A percentile compares a stretch with the other conserved stretches of the same genome.
Evolutionary conservation across 2,888 invertebrate genomes (phyloP).

Genomic region (Ophonus ardosiacus): DNA sequence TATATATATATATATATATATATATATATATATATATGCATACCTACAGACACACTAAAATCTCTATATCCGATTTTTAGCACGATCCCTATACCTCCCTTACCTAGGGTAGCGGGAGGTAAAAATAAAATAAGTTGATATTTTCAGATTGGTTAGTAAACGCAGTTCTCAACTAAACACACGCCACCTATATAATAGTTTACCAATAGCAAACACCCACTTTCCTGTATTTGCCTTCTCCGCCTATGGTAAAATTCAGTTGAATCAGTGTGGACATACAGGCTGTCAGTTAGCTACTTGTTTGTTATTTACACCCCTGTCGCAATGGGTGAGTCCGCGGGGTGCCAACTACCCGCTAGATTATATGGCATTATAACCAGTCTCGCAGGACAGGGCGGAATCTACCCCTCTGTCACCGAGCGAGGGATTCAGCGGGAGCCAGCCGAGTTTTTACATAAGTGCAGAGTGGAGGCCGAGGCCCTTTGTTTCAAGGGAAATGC

Average conservation of each 20-base stretch:
- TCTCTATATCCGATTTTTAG: no score
- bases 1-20: no score
- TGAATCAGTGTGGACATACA: constrained; percentile 34
- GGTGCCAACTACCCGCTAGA: constrained; percentile 70
- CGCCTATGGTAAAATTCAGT: constrained; percentile 12
- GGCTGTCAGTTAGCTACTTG: constrained; percentile 74
- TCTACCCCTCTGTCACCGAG: background rate
- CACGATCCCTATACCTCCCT: no score
- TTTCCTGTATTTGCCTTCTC: background rate
- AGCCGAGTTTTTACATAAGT: constrained; percentile 48
- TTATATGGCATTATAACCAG: constrained; percentile 70
- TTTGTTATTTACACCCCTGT: constrained; percentile 74
- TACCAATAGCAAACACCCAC: background rate
- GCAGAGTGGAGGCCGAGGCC: background rate
- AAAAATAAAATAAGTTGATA: no score
- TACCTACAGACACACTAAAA: no score
- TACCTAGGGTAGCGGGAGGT: no score
- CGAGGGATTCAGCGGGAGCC: constrained; percentile 1
- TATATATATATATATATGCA: no score
- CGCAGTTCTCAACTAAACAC: no score
- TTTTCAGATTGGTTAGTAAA: no score
- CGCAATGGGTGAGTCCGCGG: constrained; percentile 67
- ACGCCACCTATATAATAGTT: no score
- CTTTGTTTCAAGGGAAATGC: constrained; percentile 32
- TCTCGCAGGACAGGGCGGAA: constrained; percentile 43